Conservation (phyloP, 2,797 vertebrate species). For the Zalophus californianus region DNA sequence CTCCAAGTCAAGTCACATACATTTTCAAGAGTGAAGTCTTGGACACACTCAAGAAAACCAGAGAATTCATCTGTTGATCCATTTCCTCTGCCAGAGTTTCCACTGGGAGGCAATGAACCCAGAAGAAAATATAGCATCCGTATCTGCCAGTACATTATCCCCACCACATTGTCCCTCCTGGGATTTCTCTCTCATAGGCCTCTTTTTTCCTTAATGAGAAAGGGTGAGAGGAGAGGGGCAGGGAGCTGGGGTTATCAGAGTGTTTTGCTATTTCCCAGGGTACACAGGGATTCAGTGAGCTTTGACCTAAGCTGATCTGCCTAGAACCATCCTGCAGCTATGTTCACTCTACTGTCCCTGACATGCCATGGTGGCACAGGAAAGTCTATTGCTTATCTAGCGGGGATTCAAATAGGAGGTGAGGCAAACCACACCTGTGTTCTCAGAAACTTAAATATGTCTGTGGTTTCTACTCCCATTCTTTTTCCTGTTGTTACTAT, state of each 20-base stretch:
- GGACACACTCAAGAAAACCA: neutral
- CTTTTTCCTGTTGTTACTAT: neutral
- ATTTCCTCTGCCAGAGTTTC: rapidly evolving
- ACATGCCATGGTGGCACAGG: neutral
- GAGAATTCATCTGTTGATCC: neutral
- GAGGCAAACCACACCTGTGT: neutral
- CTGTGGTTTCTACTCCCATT: neutral
- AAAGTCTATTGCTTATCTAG: rapidly evolving
- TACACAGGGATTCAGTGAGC: neutral
- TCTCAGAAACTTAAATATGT: neutral
- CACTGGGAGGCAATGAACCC: rapidly evolving
- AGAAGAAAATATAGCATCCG: neutral
- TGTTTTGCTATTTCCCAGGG: neutral
- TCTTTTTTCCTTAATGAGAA: neutral
- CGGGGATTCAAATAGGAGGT: neutral
- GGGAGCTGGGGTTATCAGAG: rapidly evolving
- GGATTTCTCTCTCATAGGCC: neutral
- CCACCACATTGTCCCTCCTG: neutral
- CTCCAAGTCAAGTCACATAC: neutral
- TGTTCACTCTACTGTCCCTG: rapidly evolving
- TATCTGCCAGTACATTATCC: rapidly evolving
- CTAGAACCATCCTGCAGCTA: neutral
- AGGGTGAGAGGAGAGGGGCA: rapidly evolving
- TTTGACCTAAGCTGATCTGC: neutral
- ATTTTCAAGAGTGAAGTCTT: neutral